phyloP scores from a whole-genome alignment of 2,797 vertebrate genomes.

The Enteromius treurensis region DNA sequence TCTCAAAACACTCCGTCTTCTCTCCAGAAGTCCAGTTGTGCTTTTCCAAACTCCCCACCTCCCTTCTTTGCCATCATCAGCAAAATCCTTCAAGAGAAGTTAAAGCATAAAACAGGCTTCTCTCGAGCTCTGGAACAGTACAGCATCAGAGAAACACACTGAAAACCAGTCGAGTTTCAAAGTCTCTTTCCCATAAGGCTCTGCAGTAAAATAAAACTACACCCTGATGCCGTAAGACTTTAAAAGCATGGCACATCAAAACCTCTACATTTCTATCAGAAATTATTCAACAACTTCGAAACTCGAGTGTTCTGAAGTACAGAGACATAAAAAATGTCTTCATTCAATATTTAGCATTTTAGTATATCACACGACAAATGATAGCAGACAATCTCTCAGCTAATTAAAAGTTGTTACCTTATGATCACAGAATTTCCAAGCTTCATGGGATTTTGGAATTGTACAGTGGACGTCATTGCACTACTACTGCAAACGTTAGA shows the following conservation, averaged over 20 bases:
- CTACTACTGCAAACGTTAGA: background rate
- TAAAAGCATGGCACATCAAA: conserved; percentile 30
- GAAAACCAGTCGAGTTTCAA: conserved; percentile 12
- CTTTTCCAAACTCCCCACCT: conserved; percentile 14
- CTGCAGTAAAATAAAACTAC: conserved; percentile 24
- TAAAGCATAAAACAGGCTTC: conserved; percentile 39
- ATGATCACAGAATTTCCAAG: background rate
- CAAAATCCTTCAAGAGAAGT: conserved; percentile 18
- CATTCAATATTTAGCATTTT: conserved; percentile 9
- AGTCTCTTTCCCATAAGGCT: conserved; percentile 23
- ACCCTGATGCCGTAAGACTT: background rate
- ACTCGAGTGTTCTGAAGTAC: background rate
- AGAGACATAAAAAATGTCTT: background rate
- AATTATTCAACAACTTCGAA: background rate
- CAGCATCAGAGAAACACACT: conserved; percentile 29
- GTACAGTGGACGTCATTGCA: background rate
- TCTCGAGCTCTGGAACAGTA: conserved; percentile 7
- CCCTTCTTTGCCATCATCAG: conserved; percentile 22
- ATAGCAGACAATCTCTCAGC: background rate
- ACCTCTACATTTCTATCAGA: conserved; percentile 16
- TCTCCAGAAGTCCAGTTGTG: conserved; percentile 18
- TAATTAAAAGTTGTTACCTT: conserved; percentile 3
- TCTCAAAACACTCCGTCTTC: conserved; percentile 18
- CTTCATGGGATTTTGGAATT: background rate
- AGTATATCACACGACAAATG: background rate